phyloP scores from a whole-genome alignment of 2,888 invertebrate species.

The Drepanosiphum platanoidis region DNA sequence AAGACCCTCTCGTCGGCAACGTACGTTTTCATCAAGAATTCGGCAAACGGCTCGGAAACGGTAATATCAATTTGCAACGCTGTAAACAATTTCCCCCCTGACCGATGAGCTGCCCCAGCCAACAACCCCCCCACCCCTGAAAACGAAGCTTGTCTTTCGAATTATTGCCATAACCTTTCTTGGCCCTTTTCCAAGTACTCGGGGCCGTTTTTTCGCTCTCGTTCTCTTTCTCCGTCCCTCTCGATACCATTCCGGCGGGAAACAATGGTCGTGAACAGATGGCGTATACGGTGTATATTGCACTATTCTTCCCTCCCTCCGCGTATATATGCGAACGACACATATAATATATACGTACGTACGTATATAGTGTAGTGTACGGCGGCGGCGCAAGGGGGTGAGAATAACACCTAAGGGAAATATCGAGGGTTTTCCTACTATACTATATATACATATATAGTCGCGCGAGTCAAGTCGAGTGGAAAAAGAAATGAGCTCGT shows the following conservation, averaged over 20 bases:
- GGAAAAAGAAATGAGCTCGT: slow-evolving; percentile 51
- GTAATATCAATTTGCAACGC: slow-evolving; percentile 61
- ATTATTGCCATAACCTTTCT: slow-evolving; percentile 59
- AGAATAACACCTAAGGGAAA: slow-evolving; percentile 61
- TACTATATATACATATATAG: not conserved
- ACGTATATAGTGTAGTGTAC: not conserved
- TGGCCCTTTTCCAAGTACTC: slow-evolving; percentile 34
- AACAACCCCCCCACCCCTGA: not conserved
- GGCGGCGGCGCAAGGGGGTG: slow-evolving; percentile 32
- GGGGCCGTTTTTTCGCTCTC: slow-evolving; percentile 16
- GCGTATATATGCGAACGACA: not conserved
- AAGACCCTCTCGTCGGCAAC: slow-evolving; percentile 37
- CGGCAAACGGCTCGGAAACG: slow-evolving; percentile 58
- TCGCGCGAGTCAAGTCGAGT: slow-evolving; percentile 17
- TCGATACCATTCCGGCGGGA: not conserved
- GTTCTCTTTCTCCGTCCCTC: slow-evolving; percentile 11
- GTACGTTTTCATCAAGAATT: slow-evolving; percentile 50
- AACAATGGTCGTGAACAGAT: slow-evolving; percentile 57
- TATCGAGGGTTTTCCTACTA: slow-evolving; percentile 42
- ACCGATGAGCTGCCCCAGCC: not conserved
- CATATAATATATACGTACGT: not conserved
- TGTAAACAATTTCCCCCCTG: slow-evolving; percentile 54
- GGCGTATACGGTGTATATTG: slow-evolving; percentile 41
- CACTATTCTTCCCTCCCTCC: slow-evolving; percentile 24
- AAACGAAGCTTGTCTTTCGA: slow-evolving; percentile 34